These are phyloP conservation scores for Mongoloraphidia duomilia DNA, from an alignment of 2,888 invertebrate genomes.

Conservation along the genomic window DNA sequence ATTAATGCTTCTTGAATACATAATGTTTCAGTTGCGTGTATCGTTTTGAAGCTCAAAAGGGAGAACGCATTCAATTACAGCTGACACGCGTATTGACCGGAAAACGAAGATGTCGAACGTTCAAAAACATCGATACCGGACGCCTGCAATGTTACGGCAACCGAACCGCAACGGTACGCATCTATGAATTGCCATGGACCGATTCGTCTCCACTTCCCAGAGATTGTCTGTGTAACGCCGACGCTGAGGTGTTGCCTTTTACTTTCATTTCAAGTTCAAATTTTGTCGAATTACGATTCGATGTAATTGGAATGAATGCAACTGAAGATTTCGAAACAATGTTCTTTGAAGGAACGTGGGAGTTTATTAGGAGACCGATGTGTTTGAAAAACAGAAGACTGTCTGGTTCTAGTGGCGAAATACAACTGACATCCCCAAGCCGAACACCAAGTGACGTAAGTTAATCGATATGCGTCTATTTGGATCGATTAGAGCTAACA, in stretches of 20 bases:
- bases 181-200: slow-evolving; percentile 63
- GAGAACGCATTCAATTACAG: slow-evolving; percentile 63
- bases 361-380: slow-evolving; percentile 55
- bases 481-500: too few relatives aligned
- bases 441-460: slow-evolving; percentile 37
- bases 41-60: slow-evolving; percentile 72
- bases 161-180: slow-evolving; percentile 51
- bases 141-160: slow-evolving; percentile 58
- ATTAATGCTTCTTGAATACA: neutral
- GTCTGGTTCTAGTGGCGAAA: slow-evolving; percentile 63
- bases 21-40: slow-evolving; percentile 57
- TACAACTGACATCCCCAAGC: slow-evolving; percentile 41
- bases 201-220: slow-evolving; percentile 56
- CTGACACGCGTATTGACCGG: slow-evolving; percentile 51
- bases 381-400: slow-evolving; percentile 57
- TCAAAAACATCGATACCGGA: slow-evolving; percentile 47
- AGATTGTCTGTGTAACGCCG: slow-evolving; percentile 64
- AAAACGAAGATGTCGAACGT: slow-evolving; percentile 37
- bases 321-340: slow-evolving; percentile 73
- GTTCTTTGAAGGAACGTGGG: slow-evolving; percentile 72
- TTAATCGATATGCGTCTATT: neutral
- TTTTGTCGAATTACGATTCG: slow-evolving; percentile 67
- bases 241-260: slow-evolving; percentile 40
- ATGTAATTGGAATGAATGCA: slow-evolving; percentile 69
- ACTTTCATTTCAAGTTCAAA: slow-evolving; percentile 63